Evolutionary conservation across 2,888 invertebrate genomes (phyloP).

Genomic region (Strigamia transsilvanica): DNA sequence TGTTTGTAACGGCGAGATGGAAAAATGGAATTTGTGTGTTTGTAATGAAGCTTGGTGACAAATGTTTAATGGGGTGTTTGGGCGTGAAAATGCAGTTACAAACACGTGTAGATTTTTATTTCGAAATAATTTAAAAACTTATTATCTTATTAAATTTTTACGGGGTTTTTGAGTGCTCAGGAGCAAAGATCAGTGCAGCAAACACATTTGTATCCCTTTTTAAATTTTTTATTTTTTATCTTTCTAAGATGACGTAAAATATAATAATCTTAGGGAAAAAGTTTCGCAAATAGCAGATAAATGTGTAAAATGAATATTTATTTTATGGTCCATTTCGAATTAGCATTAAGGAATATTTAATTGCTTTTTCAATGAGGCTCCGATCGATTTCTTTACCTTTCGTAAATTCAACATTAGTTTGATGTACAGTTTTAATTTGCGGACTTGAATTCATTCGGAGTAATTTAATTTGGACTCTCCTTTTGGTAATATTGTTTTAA

Average conservation of each 20-base stretch:
- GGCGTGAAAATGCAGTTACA: slow-evolving; percentile 14
- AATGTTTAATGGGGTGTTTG: slow-evolving; percentile 5
- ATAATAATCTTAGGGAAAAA: not conserved
- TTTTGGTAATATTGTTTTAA: not conserved
- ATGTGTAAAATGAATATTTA: slow-evolving; percentile 14
- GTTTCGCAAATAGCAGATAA: not conserved
- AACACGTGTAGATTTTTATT: not conserved
- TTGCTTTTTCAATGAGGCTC: slow-evolving; percentile 15
- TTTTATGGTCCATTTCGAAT: slow-evolving; percentile 6
- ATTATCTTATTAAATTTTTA: too few species aligned
- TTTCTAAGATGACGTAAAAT: not conserved
- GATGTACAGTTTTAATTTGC: slow-evolving; percentile 34
- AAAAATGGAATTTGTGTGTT: slow-evolving; percentile 27
- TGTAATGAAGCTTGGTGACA: slow-evolving; percentile 23
- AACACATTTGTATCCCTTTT: too few species aligned
- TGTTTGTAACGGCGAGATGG: slow-evolving; percentile 4
- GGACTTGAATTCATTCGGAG: not conserved
- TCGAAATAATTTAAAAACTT: too few species aligned
- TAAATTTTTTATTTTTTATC: too few species aligned
- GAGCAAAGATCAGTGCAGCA: too few species aligned
- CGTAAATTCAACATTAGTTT: slow-evolving; percentile 2
- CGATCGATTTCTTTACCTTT: slow-evolving; percentile 4
- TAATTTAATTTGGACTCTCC: not conserved
- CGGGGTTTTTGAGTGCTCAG: too few species aligned
- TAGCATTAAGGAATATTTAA: slow-evolving; percentile 11